phyloP scores from a whole-genome alignment of 1,140 invertebrate genomes.

The Drosophila chauvacae region DNA sequence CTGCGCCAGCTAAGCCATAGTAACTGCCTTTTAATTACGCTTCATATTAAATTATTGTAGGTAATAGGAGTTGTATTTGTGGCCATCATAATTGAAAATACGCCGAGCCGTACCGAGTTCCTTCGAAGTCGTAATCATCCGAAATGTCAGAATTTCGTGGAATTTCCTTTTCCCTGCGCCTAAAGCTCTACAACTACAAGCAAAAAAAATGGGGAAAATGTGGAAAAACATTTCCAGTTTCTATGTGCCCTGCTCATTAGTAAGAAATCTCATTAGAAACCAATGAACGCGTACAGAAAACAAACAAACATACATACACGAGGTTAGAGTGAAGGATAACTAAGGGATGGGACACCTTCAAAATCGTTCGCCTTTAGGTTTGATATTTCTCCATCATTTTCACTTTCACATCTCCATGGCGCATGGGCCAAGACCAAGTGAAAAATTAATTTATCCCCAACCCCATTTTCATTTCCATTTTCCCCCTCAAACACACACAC shows the following conservation, averaged over 20 bases:
- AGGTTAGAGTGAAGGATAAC: not conserved
- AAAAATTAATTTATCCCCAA: constrained; percentile 70
- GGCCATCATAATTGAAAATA: constrained; percentile 2
- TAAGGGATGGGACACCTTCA: constrained; percentile 23
- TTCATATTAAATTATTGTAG: constrained; percentile 12
- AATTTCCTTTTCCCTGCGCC: constrained; percentile 14
- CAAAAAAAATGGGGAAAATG: constrained; percentile 2
- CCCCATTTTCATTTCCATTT: constrained; percentile 11
- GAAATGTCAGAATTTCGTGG: constrained; percentile 24
- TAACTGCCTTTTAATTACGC: constrained; percentile 15
- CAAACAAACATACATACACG: constrained; percentile 35
- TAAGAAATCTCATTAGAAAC: constrained; percentile 80
- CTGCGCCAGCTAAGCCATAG: not conserved
- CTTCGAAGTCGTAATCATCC: constrained; percentile 18
- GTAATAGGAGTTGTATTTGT: constrained; percentile 1
- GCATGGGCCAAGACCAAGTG: constrained; percentile 59
- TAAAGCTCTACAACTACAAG: constrained; percentile 6
- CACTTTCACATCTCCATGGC: constrained; percentile 64
- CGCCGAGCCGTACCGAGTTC: not conserved
- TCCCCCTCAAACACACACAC: not conserved
- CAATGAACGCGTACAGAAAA: constrained; percentile 66
- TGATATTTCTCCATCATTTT: constrained; percentile 63
- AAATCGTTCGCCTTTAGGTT: constrained; percentile 31
- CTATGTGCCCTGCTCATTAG: constrained; percentile 68
- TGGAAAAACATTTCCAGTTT: constrained; percentile 48